Evolutionary conservation across 2,888 invertebrate genomes (phyloP).

Genomic region (Trissolcus brochymenae): DNA sequence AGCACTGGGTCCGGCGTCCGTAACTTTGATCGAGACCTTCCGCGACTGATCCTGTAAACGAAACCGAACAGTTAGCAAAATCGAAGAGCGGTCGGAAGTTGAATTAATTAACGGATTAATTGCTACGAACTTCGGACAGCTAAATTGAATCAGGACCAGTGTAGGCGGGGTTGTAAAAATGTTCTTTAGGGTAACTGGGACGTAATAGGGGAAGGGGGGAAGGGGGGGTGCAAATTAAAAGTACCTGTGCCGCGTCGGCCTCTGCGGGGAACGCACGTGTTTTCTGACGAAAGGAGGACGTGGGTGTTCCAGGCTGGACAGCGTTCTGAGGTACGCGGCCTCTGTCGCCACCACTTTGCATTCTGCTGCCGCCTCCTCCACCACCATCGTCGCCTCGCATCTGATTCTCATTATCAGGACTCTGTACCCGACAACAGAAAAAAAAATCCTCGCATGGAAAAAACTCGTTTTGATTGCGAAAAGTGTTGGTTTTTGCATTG

Average conservation of each 20-base stretch:
- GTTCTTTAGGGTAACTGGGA: background rate
- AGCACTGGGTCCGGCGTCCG: slow-evolving; percentile 28
- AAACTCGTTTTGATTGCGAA: slow-evolving; percentile 3
- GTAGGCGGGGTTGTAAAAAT: background rate
- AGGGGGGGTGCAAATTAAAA: too few relatives aligned
- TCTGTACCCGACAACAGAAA: slow-evolving; percentile 44
- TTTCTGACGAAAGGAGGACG: slow-evolving; percentile 61
- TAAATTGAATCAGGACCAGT: slow-evolving; percentile 3
- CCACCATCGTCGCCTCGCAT: slow-evolving; percentile 49
- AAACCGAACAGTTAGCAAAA: background rate
- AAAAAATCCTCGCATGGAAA: slow-evolving; percentile 1
- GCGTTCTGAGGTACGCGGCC: slow-evolving; percentile 52
- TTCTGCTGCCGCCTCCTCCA: slow-evolving; percentile 52
- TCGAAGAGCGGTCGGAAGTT: slow-evolving; percentile 9
- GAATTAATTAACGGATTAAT: slow-evolving; percentile 20
- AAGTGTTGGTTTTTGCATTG: slow-evolving; percentile 2
- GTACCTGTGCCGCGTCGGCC: slow-evolving; percentile 77
- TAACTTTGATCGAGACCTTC: slow-evolving; percentile 16
- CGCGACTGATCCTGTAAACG: slow-evolving; percentile 25
- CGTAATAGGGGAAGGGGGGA: too few relatives aligned
- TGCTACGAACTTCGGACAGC: slow-evolving; percentile 4
- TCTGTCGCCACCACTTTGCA: slow-evolving; percentile 57
- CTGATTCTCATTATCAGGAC: slow-evolving; percentile 63
- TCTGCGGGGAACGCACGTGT: slow-evolving; percentile 71
- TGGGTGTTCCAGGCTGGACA: slow-evolving; percentile 51